These are phyloP conservation scores for Pseudorhombus dupliciocellatus DNA, from an alignment of 2,113 vertebrate genomes.

Conservation along the genomic window DNA sequence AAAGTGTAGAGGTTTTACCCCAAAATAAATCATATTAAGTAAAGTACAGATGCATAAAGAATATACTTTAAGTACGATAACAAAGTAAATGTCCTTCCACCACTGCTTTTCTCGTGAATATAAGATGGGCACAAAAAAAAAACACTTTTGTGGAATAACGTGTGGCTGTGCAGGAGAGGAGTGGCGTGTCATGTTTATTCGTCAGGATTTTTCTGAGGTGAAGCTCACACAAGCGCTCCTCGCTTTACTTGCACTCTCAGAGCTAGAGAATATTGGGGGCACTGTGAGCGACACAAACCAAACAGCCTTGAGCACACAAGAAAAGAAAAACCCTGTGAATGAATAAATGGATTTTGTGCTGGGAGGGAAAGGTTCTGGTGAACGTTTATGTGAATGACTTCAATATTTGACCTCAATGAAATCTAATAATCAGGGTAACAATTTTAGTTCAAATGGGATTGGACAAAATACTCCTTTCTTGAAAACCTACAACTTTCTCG, in stretches of 20 bases:
- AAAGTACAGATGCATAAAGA: too few species aligned
- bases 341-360: neutral
- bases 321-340: too few species aligned
- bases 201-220: neutral
- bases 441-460: neutral
- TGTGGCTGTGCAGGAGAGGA: too few species aligned
- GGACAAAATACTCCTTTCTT: neutral
- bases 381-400: neutral
- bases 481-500: neutral
- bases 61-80: too few species aligned
- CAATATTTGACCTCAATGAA: neutral
- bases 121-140: neutral
- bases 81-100: too few species aligned
- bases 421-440: neutral
- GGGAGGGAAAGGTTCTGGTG: neutral
- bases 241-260: too few species aligned
- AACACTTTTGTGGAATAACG: too few species aligned
- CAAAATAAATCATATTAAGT: too few species aligned
- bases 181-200: slow-evolving; percentile 17
- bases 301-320: slow-evolving; percentile 10
- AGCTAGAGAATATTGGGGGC: too few species aligned
- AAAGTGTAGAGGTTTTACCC: too few species aligned
- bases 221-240: too few species aligned
- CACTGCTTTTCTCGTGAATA: neutral
- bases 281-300: slow-evolving; percentile 11